Conservation (phyloP, 2,888 invertebrate species). For the Lepidochrysops patricia region DNA sequence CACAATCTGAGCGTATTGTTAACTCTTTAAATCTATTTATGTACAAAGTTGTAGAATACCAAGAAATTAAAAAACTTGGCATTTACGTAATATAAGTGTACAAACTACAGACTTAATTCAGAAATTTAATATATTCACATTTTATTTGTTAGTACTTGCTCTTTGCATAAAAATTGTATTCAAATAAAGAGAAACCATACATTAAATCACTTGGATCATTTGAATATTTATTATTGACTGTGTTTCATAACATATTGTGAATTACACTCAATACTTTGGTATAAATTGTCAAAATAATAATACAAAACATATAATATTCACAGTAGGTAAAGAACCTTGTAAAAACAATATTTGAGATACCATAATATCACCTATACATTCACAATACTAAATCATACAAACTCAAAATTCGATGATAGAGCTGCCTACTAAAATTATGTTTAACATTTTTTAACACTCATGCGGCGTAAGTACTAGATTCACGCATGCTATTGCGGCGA, state of each 20-base stretch:
- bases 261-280: constrained; percentile 3
- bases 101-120: too few species aligned
- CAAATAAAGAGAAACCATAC: too few species aligned
- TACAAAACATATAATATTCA: background rate
- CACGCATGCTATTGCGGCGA: too few species aligned
- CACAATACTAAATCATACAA: background rate
- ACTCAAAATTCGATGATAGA: background rate
- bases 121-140: too few species aligned
- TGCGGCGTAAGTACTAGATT: too few species aligned
- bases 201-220: background rate
- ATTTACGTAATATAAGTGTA: background rate
- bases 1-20: background rate
- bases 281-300: background rate
- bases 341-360: too few species aligned
- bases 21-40: background rate
- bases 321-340: too few species aligned
- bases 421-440: background rate
- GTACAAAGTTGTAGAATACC: constrained; percentile 8
- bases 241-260: background rate
- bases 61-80: background rate
- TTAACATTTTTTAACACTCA: too few species aligned
- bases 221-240: background rate
- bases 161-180: background rate
- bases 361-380: too few species aligned
- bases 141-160: too few species aligned